Evolutionary conservation across 2,888 invertebrate genomes (phyloP), one percentile per base, ranked within the genome.

Genomic region (Heliconius ethilla): DNA sequence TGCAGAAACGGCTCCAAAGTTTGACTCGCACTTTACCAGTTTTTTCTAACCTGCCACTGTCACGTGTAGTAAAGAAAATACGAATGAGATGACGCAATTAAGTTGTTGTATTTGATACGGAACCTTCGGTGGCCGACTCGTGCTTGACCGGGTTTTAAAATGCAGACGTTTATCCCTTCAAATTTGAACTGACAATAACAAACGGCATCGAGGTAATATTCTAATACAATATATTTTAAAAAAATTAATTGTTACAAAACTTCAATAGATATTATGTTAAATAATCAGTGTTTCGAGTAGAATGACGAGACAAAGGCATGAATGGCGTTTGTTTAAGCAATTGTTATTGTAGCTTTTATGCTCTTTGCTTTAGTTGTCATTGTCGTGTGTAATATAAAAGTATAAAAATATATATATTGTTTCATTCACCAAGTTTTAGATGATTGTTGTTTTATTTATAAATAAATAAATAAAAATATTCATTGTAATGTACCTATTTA

Each of bases 321-420:
- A 77, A 77, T 77, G 76, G 76, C 70, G 70, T 75, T 77, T 77
- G 75, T 78, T 77, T 79, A 77, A 78, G 75, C 77, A 67, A 76
- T 79, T 80, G 77, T 79, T 78, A 69, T 40, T 9, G n/a, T n/a
- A n/a, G 55, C 74, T 70, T 77, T 78, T 66, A 63, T 77, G 37
- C 72, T 45, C 45, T 59, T 27, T 25, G 37, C 33, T 67, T 69
- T 76, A 65, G 40, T 67, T 62, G 59, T 76, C 72, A 72, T 75
- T 45, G 59, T 59, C 59, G 51, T 76, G 77, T 78, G 72, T 78
- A 74, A 59, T 79, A 75, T 74, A 69, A 25, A 33, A 63, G 65
- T 63, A 27, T 29, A 45, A 22, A 76, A 55, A 25, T 37, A 55
- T 18, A 15, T 27, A 27, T 27, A 11, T 33, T 27, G 15, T 66